phyloP scores from a whole-genome alignment of 2,888 invertebrate species.

The Cataglyphis livida region DNA sequence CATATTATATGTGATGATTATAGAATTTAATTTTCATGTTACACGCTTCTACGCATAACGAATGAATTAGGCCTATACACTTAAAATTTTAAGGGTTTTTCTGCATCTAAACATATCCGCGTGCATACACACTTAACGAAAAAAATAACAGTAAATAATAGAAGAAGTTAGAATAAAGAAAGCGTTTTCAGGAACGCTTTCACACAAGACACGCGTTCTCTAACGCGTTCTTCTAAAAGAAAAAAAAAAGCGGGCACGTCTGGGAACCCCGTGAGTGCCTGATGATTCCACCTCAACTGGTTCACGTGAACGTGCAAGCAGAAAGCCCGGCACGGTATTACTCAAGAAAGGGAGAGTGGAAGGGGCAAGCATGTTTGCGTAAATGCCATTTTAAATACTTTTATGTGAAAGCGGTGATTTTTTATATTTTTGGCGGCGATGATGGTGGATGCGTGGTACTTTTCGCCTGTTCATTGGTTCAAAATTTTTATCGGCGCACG shows the following conservation, averaged over 20 bases:
- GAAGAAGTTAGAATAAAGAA: constrained; percentile 30
- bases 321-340: background rate
- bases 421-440: constrained; percentile 29
- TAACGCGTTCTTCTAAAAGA: constrained; percentile 12
- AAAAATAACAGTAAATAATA: constrained; percentile 26
- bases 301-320: constrained; percentile 7
- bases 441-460: background rate
- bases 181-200: constrained; percentile 3
- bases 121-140: background rate
- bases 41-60: background rate
- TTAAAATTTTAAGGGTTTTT: background rate
- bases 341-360: constrained; percentile 22
- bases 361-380: constrained; percentile 18
- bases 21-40: constrained; percentile 19
- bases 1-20: background rate
- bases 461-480: background rate
- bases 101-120: constrained; percentile 15
- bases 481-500: background rate
- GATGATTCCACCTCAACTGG: constrained; percentile 42
- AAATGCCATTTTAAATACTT: constrained; percentile 43
- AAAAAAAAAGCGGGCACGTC: background rate
- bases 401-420: background rate
- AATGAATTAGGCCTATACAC: background rate
- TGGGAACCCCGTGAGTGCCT: constrained; percentile 30
- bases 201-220: constrained; percentile 21